phyloP scores from a whole-genome alignment of 2,888 invertebrate species.

The Allolobophora icterica region DNA sequence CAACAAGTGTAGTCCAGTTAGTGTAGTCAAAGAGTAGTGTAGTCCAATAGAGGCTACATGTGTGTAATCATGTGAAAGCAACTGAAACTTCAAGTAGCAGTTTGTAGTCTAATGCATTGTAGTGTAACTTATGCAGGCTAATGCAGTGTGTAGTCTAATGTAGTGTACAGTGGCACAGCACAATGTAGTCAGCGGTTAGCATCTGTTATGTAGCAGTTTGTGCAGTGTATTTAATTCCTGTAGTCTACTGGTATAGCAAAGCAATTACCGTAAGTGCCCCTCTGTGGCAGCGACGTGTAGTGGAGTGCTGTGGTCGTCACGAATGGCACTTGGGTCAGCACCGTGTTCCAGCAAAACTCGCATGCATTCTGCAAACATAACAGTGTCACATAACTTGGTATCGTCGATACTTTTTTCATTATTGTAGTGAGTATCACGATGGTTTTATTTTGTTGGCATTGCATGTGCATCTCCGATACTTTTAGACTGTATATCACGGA shows the following conservation, averaged over 20 bases:
- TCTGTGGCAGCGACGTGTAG: slow-evolving; percentile 57
- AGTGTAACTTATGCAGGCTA: background rate
- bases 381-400: background rate
- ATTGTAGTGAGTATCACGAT: too few species aligned
- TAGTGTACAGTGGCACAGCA: background rate
- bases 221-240: background rate
- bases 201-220: background rate
- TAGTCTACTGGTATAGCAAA: background rate
- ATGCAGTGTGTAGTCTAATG: background rate
- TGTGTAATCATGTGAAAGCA: background rate
- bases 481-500: too few species aligned
- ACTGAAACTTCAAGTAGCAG: background rate
- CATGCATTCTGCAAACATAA: slow-evolving; percentile 54
- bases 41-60: background rate
- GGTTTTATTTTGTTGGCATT: too few species aligned
- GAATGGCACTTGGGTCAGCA: slow-evolving; percentile 52
- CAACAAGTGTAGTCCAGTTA: background rate
- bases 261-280: slow-evolving; percentile 53
- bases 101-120: background rate
- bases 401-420: too few species aligned
- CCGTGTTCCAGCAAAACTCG: slow-evolving; percentile 56
- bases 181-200: background rate
- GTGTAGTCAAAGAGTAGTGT: background rate
- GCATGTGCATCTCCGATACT: too few species aligned
- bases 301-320: slow-evolving; percentile 56